Percentiles rank a stretch among this genome's conserved stretches.
These are phyloP conservation scores for Molossus alvarezi DNA, from an alignment of 2,797 vertebrate species.

Conservation along the genomic window DNA sequence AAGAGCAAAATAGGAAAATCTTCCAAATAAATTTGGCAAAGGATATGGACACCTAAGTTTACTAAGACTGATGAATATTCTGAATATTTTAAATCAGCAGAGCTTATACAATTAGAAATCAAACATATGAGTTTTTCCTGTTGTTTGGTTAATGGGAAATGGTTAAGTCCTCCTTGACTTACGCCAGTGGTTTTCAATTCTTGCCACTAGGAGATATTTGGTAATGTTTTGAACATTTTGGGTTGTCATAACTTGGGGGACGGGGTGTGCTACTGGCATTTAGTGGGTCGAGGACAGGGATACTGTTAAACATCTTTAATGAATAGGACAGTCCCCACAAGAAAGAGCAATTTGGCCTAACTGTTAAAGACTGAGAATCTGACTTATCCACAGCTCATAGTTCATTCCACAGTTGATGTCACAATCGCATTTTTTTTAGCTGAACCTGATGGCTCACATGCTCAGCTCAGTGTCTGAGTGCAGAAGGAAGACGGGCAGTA, in stretches of 20 bases:
- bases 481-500: neutral
- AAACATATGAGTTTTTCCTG: neutral
- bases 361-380: neutral
- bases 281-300: neutral
- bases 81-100: neutral
- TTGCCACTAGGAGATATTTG: neutral
- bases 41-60: neutral
- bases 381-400: neutral
- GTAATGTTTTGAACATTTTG: neutral
- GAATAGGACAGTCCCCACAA: neutral
- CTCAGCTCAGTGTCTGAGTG: neutral
- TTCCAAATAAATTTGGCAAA: constrained; percentile 43
- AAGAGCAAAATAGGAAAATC: constrained; percentile 29
- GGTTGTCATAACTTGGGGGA: neutral
- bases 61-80: neutral
- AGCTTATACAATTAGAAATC: neutral
- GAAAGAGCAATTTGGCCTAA: neutral
- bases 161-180: neutral
- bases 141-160: neutral
- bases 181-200: neutral
- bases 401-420: neutral
- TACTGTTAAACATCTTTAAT: neutral
- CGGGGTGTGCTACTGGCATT: neutral
- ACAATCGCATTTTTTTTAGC: neutral
- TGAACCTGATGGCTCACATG: neutral